Conservation (phyloP, 1,140 invertebrate genomes). For the Drosophila baimaii region DNA sequence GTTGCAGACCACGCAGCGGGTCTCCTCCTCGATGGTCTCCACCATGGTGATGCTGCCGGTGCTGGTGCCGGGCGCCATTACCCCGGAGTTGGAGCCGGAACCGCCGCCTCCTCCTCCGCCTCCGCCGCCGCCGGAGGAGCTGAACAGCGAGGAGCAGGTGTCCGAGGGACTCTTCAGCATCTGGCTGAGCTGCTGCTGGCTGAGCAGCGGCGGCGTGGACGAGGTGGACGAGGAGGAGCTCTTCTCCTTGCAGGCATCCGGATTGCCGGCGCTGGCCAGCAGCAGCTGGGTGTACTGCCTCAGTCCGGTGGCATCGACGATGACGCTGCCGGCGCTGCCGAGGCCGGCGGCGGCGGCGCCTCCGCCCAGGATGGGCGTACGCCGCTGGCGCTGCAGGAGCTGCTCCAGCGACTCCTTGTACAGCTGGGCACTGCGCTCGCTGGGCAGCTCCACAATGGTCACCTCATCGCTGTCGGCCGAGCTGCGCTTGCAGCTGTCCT, state of each 20-base stretch:
- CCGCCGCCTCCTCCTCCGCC: background rate
- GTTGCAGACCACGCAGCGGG: conserved; percentile 89
- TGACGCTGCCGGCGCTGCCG: conserved; percentile 30
- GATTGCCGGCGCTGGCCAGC: conserved; percentile 45
- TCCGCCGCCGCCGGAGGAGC: conserved; percentile 18
- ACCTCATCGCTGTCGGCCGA: conserved; percentile 66
- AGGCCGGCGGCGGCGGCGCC: background rate
- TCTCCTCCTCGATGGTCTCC: conserved; percentile 84
- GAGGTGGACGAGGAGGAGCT: conserved; percentile 84
- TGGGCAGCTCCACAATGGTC: conserved; percentile 69
- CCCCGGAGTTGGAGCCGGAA: background rate
- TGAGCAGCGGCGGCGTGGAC: conserved; percentile 77
- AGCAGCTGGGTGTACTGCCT: conserved; percentile 75
- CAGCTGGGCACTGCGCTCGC: conserved; percentile 65
- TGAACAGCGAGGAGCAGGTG: conserved; percentile 80
- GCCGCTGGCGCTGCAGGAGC: conserved; percentile 59
- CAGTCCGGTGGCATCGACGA: conserved; percentile 65
- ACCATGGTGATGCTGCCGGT: conserved; percentile 10
- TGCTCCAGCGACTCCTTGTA: conserved; percentile 82
- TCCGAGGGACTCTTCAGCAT: conserved; percentile 82
- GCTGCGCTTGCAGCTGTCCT: conserved; percentile 48
- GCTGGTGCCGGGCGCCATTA: background rate
- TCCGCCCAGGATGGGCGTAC: conserved; percentile 15
- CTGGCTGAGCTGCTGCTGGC: conserved; percentile 75
- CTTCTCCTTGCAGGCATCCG: conserved; percentile 82